phyloP scores from a whole-genome alignment of 2,113 vertebrate species.

The Lycaon pictus region DNA sequence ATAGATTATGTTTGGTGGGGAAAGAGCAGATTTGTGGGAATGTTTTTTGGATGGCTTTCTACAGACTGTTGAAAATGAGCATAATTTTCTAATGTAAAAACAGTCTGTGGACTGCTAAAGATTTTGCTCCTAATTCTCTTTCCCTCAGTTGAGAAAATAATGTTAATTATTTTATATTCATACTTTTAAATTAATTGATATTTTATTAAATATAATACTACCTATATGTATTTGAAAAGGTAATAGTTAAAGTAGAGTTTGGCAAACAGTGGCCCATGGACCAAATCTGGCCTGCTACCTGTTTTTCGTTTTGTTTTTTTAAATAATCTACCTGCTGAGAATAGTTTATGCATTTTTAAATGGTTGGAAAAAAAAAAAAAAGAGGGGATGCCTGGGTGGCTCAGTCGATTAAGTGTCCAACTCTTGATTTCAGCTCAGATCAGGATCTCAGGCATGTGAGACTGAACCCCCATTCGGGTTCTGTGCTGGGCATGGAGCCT shows the following conservation, averaged over 20 bases:
- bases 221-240: background rate
- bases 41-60: background rate
- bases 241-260: background rate
- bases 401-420: background rate
- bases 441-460: background rate
- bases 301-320: background rate
- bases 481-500: background rate
- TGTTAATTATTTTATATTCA: background rate
- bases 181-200: conserved; percentile 39
- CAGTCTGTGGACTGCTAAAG: background rate
- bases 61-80: background rate
- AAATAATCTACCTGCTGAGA: background rate
- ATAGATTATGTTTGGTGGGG: background rate
- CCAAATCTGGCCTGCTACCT: background rate
- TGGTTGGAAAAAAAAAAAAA: background rate
- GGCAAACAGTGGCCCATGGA: background rate
- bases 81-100: background rate
- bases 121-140: conserved; percentile 14
- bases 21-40: background rate
- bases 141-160: background rate
- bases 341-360: background rate
- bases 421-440: background rate
- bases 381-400: background rate
- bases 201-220: conserved; percentile 20
- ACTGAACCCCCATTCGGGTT: background rate